A percentile compares a stretch with the other conserved stretches of the same genome.
These are phyloP conservation scores for Pterophyllum scalare DNA, from an alignment of 2,113 vertebrate genomes.

Conservation along the genomic window DNA sequence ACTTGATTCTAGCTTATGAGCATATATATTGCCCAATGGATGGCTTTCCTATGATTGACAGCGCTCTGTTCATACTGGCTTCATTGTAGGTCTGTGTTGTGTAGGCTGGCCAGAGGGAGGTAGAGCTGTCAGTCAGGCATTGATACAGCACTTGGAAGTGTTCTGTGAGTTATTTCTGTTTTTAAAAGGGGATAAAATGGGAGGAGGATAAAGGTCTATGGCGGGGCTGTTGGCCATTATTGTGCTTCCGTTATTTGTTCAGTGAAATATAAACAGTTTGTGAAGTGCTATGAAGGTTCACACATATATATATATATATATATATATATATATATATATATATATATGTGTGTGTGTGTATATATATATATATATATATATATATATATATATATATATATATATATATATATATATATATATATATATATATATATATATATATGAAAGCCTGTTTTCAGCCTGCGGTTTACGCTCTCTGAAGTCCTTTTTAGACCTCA, in stretches of 20 bases:
- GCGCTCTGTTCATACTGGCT: conserved; percentile 51
- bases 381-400: no score
- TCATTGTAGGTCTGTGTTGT: conserved; percentile 56
- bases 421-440: no score
- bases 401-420: no score
- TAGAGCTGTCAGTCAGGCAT: conserved; percentile 55
- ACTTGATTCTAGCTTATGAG: conserved; percentile 56
- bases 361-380: no score
- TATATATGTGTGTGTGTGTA: no score
- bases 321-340: no score
- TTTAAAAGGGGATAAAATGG: conserved; percentile 38
- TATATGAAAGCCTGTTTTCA: no score
- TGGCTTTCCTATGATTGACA: conserved; percentile 65
- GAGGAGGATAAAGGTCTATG: conserved; percentile 29
- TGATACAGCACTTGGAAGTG: conserved; percentile 39
- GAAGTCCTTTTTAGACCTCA: neutral
- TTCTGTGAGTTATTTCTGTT: conserved; percentile 57
- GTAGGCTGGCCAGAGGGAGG: conserved; percentile 49
- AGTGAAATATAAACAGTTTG: conserved; percentile 15
- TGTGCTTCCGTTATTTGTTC: conserved; percentile 30
- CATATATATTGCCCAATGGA: conserved; percentile 63
- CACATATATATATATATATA: neutral
- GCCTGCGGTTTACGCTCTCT: neutral
- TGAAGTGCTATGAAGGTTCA: conserved; percentile 8
- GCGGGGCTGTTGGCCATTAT: conserved; percentile 13